These are phyloP conservation scores for Desoria tigrina DNA, from an alignment of 2,888 invertebrate species.

Conservation along the genomic window DNA sequence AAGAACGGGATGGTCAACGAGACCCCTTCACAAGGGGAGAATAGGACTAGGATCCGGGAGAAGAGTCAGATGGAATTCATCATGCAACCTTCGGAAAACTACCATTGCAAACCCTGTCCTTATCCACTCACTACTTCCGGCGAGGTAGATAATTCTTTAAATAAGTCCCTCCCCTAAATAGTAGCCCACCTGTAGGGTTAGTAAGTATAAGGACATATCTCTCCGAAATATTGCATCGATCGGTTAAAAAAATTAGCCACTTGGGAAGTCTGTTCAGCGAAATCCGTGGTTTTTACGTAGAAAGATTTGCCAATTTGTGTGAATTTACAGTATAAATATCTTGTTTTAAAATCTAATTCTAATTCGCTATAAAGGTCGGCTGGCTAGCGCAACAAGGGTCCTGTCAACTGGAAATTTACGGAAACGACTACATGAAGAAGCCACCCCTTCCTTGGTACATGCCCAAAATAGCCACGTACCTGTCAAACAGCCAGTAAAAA, in stretches of 20 bases:
- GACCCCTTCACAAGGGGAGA: conserved; percentile 22
- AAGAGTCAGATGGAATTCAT: conserved; percentile 23
- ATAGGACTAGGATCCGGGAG: conserved; percentile 21
- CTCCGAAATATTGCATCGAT: no score
- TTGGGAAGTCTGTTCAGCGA: no score
- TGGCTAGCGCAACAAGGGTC: conserved; percentile 45
- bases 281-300: no score
- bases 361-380: conserved; percentile 46
- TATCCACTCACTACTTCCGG: conserved; percentile 46
- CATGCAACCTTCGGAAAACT: conserved; percentile 30
- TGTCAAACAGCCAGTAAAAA: conserved; percentile 31
- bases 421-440: conserved; percentile 43
- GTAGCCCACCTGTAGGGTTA: no score
- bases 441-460: conserved; percentile 40
- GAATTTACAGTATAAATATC: no score
- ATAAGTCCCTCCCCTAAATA: no score
- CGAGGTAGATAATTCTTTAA: no score
- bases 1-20: conserved; percentile 27
- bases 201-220: no score
- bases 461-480: conserved; percentile 33
- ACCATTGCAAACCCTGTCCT: conserved; percentile 44
- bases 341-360: no score
- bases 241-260: no score
- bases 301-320: no score
- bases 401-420: conserved; percentile 48